Conservation (phyloP, 1,140 invertebrate genomes). For the Trichonephila clavata region DNA sequence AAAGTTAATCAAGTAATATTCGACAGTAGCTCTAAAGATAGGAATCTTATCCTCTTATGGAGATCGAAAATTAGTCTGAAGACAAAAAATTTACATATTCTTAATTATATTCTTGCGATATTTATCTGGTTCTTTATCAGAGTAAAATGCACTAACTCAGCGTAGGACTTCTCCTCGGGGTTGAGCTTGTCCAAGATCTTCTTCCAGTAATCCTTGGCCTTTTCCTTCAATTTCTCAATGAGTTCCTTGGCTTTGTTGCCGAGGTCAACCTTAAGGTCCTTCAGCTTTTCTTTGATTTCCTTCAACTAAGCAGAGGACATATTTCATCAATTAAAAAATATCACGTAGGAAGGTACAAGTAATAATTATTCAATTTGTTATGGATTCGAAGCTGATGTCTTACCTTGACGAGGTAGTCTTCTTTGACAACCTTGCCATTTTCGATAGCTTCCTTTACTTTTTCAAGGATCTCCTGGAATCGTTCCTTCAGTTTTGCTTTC, state of each 20-base stretch:
- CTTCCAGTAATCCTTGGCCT: conserved; percentile 54
- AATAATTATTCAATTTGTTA: neutral
- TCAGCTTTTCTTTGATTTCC: conserved; percentile 55
- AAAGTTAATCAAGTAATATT: no score
- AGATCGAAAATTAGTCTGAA: no score
- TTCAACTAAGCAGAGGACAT: conserved; percentile 42
- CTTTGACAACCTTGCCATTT: conserved; percentile 61
- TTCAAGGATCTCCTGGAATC: conserved; percentile 61
- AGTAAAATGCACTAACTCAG: neutral
- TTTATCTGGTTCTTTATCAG: neutral
- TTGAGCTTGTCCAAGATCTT: conserved; percentile 44
- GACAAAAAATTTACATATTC: no score
- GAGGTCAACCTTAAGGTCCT: conserved; percentile 53
- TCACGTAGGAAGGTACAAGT: no score
- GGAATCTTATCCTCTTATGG: no score
- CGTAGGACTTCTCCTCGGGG: neutral
- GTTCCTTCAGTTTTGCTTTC: conserved; percentile 49
- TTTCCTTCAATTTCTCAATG: conserved; percentile 51
- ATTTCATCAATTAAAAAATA: neutral
- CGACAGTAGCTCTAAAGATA: no score
- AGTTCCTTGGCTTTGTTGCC: conserved; percentile 44
- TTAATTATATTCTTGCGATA: neutral
- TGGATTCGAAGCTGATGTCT: neutral
- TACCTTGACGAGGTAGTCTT: conserved; percentile 57
- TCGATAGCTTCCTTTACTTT: conserved; percentile 73